Base-by-base conservation (phyloP, 2,113 vertebrate species). In the Cisticola juncidis region DNA sequence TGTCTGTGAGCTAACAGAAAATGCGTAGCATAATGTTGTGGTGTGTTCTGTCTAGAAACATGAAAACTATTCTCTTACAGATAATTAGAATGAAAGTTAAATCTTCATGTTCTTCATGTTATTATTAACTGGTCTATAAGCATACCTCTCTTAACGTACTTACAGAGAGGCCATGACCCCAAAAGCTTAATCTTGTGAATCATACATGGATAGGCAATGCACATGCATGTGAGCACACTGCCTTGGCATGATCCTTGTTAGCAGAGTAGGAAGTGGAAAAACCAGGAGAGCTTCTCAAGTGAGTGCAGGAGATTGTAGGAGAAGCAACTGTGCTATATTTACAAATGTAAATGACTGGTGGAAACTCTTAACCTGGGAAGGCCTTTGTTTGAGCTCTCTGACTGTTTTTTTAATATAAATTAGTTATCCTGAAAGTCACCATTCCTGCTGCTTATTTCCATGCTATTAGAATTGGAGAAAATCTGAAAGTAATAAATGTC, bases 381-480 rank as follows among this genome's bases (percentile, higher is more conserved):
- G 58, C 36, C 14, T 89, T 79, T 33, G 22, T 92, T 80, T 83
- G 44, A 73, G n/a, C 12, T 14, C 6, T 92, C 26, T 58, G 11
- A 42, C 20, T 36, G 2, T 9, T 17, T 64, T 81, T 92, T 64
- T 44, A 71, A 28, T 85, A 72, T 71, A 83, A 80, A 86, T 85
- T 73, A 70, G 51, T 77, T 94, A 57, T 64, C 38, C 54, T 77
- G 68, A 77, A 95, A 92, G 53, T 53, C 48, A 54, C 33, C 58
- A 81, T 76, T 95, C 38, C 36, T 84, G 53, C 48, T 87, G 64
- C 64, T 87, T 85, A 88, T 90, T 94, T 90, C 79, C 83, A 68
- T 88, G 70, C 85, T 88, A 88, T 89, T 92, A 97, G 72, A 85
- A 70, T 79, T 91, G 88, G 54, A 92, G 81, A 95, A 92, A 70